Conservation (phyloP, 2,113 vertebrate species). For the Paradoxurus hermaphroditus region DNA sequence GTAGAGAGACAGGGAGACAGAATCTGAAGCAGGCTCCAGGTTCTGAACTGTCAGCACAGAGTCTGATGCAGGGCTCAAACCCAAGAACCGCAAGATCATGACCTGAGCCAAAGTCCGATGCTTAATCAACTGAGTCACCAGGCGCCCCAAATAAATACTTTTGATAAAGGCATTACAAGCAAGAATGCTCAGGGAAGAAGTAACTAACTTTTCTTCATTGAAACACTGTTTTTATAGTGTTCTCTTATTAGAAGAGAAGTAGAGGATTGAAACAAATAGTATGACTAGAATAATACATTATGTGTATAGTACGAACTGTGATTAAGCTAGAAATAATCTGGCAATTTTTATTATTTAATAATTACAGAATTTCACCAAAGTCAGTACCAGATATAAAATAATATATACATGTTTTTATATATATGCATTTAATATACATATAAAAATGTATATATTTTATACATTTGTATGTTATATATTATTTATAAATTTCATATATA, state of each 20-base stretch:
- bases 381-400: neutral
- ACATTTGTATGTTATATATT: neutral
- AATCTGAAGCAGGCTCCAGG: too few species aligned
- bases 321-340: neutral
- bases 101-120: too few species aligned
- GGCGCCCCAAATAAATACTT: neutral
- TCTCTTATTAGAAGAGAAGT: neutral
- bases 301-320: neutral
- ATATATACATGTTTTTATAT: neutral
- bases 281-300: neutral
- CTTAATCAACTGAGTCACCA: too few species aligned
- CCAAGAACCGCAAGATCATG: too few species aligned
- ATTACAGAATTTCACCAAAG: neutral
- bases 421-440: neutral
- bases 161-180: neutral
- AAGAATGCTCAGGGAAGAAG: neutral
- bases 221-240: neutral
- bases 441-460: neutral
- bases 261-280: neutral
- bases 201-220: neutral
- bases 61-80: too few species aligned
- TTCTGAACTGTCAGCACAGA: too few species aligned
- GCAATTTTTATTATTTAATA: conserved; percentile 7
- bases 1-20: too few species aligned
- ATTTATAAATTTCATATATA: neutral